Conservation (phyloP, 2,797 vertebrate species). For the Anolis apletophallus region DNA sequence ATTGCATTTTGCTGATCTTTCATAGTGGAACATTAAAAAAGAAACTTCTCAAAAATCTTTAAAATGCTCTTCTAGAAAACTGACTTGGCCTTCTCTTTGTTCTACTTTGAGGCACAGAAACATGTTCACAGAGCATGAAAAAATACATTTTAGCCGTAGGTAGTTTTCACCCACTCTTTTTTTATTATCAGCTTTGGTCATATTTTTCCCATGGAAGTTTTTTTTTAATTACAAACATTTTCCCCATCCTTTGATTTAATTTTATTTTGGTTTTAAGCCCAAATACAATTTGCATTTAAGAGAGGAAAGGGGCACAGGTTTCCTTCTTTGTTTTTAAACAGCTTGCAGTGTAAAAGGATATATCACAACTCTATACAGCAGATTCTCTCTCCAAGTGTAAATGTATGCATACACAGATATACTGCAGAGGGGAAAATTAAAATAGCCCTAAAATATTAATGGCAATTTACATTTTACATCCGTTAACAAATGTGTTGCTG, state of each 20-base stretch:
- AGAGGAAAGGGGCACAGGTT: slow-evolving; percentile 6
- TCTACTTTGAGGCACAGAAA: too few relatives aligned
- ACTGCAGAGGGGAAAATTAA: slow-evolving; percentile 16
- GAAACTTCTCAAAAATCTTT: too few relatives aligned
- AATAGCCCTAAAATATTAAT: slow-evolving; percentile 44
- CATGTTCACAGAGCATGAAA: not conserved
- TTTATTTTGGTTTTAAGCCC: slow-evolving; percentile 50
- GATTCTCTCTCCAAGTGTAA: slow-evolving; percentile 6
- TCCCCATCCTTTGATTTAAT: slow-evolving; percentile 49
- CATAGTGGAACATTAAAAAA: too few relatives aligned
- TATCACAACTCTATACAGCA: not conserved
- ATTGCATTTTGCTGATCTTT: too few relatives aligned
- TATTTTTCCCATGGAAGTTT: slow-evolving; percentile 34
- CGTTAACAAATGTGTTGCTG: slow-evolving; percentile 40
- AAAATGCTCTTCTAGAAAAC: too few relatives aligned
- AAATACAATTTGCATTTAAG: slow-evolving; percentile 47
- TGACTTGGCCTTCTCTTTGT: too few relatives aligned
- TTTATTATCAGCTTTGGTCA: slow-evolving; percentile 39
- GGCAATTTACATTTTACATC: slow-evolving; percentile 17
- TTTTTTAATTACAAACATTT: slow-evolving; percentile 44
- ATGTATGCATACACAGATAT: not conserved
- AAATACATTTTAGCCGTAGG: slow-evolving; percentile 33
- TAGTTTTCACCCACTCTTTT: slow-evolving; percentile 12
- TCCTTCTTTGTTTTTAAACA: not conserved
- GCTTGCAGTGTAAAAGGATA: slow-evolving; percentile 11